Evolutionary conservation across 2,888 invertebrate genomes (phyloP), one percentile per base, ranked within the genome.

Genomic region (Cepaea hortensis): DNA sequence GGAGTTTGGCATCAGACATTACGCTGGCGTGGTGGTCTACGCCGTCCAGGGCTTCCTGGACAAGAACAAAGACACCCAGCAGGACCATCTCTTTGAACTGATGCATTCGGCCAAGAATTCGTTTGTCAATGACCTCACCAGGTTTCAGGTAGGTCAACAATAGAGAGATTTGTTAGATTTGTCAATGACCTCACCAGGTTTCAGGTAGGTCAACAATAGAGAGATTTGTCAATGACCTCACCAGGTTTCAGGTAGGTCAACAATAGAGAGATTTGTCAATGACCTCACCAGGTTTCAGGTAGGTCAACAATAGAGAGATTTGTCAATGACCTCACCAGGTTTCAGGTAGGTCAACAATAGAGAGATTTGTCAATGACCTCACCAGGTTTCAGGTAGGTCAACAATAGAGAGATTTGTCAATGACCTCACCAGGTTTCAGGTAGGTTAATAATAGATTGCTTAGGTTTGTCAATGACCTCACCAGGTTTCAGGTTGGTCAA

Each of bases 271-370:
- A 18, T 93, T 92, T 89, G 91, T 93, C 5, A 88, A 91, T 84
- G 93, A 93, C 87, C 90, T 93, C n/a, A 92, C 92, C 7, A 89
- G 93, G 82, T 93, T 93, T 88, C 92, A 93, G 92, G 93, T 93
- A 84, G 18, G 7, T 62, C 50, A 4, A 18, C 3, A 68, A 65
- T 65, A 35, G 35, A 35, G 0, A 65, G 9, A 18, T 93, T 92
- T 89, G 91, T 93, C 3, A 88, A 91, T 84, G 93, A 93, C 87
- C 90, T 93, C n/a, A 92, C 92, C 11, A 89, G 93, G 82, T 93
- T 93, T 88, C 92, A 93, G 92, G 93, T 93, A 84, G 18, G 7
- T 62, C 48, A 4, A 18, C n/a, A 4, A 65, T 65, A 35, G 35
- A 35, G 35, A 35, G 35, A 35, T 93, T 92, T 89, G 91, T 93